Evolutionary conservation across 2,113 vertebrate species (phyloP).

Genomic region (Brevimyrus niger): DNA sequence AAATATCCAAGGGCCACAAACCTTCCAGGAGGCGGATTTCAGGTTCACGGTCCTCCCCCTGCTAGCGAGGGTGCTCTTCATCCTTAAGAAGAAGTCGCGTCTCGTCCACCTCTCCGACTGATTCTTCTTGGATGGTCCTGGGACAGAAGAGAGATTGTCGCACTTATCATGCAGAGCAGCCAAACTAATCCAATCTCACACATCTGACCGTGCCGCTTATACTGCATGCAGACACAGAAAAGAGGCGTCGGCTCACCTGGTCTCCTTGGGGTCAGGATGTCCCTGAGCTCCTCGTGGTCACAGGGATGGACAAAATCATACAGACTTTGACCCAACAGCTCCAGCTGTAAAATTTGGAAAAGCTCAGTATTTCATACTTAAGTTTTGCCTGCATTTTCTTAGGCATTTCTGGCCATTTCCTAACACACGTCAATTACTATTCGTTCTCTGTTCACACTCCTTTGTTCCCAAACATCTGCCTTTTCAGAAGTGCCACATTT

Average conservation of each 20-base stretch:
- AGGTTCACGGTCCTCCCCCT: conserved; percentile 74
- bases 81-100: conserved; percentile 67
- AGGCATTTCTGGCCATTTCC: neutral
- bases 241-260: conserved; percentile 52
- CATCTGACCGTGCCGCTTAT: neutral
- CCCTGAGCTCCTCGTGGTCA: conserved; percentile 78
- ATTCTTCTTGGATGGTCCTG: conserved; percentile 61
- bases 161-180: neutral
- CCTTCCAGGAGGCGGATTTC: conserved; percentile 80
- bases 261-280: conserved; percentile 57
- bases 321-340: conserved; percentile 75
- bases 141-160: neutral
- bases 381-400: neutral
- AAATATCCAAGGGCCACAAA: conserved; percentile 20
- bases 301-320: conserved; percentile 81
- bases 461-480: neutral
- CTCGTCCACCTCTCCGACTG: conserved; percentile 34
- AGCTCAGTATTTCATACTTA: neutral
- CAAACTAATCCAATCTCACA: neutral
- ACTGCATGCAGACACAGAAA: neutral
- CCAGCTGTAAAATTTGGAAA: conserved; percentile 55
- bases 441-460: neutral
- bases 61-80: conserved; percentile 77
- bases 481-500: neutral
- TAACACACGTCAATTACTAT: neutral